Conservation (phyloP, 2,888 invertebrate species). For the Eumerus sabulonum region DNA sequence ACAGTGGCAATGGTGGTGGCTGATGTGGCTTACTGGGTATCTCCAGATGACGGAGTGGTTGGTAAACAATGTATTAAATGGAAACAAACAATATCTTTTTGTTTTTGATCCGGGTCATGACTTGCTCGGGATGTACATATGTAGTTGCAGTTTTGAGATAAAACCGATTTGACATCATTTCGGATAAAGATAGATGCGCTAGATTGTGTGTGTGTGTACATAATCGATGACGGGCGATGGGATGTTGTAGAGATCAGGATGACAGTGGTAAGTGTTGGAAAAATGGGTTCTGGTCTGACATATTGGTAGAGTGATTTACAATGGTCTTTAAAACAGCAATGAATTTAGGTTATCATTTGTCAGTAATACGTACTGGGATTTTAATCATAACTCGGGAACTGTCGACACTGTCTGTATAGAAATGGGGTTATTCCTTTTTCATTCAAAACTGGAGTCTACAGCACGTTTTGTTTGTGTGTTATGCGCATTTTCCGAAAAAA, state of each 20-base stretch:
- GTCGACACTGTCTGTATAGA: too few relatives aligned
- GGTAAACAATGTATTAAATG: slow-evolving; percentile 44
- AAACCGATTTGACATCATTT: slow-evolving; percentile 24
- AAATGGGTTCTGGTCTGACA: too few relatives aligned
- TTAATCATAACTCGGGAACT: too few relatives aligned
- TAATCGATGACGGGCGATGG: slow-evolving; percentile 3
- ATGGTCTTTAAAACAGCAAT: too few relatives aligned
- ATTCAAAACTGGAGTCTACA: too few relatives aligned
- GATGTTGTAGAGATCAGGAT: slow-evolving; percentile 6
- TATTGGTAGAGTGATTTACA: too few relatives aligned
- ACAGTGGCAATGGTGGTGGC: slow-evolving; percentile 19
- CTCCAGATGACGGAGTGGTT: slow-evolving; percentile 40
- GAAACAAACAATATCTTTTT: slow-evolving; percentile 30
- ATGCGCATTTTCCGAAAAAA: too few relatives aligned
- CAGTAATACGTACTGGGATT: too few relatives aligned
- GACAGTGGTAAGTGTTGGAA: slow-evolving; percentile 20
- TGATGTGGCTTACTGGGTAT: slow-evolving; percentile 2
- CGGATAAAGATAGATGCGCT: too few relatives aligned
- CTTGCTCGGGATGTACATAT: neutral
- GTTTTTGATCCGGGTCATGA: slow-evolving; percentile 7
- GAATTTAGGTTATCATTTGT: too few relatives aligned
- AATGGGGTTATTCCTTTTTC: too few relatives aligned
- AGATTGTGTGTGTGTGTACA: neutral
- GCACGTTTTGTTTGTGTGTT: too few relatives aligned
- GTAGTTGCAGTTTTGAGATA: slow-evolving; percentile 19